phyloP scores from a whole-genome alignment of 2,113 vertebrate species.

The Calyptomena viridis region DNA sequence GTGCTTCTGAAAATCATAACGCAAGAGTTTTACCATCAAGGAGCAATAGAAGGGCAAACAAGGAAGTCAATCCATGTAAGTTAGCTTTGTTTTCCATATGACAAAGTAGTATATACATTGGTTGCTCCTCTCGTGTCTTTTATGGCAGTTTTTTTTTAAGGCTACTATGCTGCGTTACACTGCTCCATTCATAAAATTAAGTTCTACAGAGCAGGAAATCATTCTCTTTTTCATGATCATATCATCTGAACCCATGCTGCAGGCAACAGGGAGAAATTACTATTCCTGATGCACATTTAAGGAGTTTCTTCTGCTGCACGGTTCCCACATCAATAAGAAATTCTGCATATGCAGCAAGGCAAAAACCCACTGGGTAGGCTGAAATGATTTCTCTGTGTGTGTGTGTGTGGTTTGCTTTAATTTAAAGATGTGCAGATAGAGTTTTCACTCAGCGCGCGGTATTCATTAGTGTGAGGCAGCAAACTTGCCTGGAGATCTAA shows the following conservation, averaged over 20 bases:
- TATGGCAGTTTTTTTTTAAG: background rate
- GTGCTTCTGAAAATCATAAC: constrained; percentile 41
- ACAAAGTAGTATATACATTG: background rate
- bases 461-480: constrained; percentile 38
- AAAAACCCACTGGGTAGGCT: constrained; percentile 37
- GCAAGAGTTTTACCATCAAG: constrained; percentile 2
- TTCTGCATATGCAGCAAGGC: background rate
- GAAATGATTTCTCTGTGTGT: constrained; percentile 24
- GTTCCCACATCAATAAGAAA: constrained; percentile 51
- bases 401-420: constrained; percentile 34
- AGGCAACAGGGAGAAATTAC: constrained; percentile 40
- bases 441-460: constrained; percentile 36
- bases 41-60: constrained; percentile 40
- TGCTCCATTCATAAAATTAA: constrained; percentile 54
- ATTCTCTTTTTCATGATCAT: constrained; percentile 1
- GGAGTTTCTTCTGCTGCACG: constrained; percentile 28
- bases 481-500: constrained; percentile 46
- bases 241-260: constrained; percentile 10
- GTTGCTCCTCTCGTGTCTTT: constrained; percentile 5
- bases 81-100: background rate
- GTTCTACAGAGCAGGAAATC: constrained; percentile 7
- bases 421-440: constrained; percentile 64
- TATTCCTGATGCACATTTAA: constrained; percentile 42
- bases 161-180: background rate
- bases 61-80: constrained; percentile 2